Percentiles rank a stretch among this genome's conserved stretches.
Conservation (phyloP, 2,888 invertebrate species). For the Cyclophora punctaria region DNA sequence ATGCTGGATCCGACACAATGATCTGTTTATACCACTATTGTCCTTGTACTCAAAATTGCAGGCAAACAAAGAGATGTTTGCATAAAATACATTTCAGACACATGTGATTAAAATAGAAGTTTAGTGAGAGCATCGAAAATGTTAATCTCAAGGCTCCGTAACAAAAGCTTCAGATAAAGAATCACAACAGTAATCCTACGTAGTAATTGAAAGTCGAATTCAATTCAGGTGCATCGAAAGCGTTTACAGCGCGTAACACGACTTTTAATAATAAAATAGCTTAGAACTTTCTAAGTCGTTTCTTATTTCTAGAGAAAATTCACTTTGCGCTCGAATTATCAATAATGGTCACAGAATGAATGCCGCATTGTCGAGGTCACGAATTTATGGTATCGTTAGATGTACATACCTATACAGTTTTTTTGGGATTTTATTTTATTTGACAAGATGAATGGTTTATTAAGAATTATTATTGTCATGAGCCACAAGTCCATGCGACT, state of each 20-base stretch:
- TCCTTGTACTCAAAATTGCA: conserved; percentile 40
- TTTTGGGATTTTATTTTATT: not conserved
- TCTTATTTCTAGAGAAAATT: conserved; percentile 38
- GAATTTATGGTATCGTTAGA: conserved; percentile 9
- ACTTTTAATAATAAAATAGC: conserved; percentile 47
- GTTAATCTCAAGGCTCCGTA: conserved; percentile 5
- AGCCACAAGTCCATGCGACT: conserved; percentile 16
- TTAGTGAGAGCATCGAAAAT: conserved; percentile 11
- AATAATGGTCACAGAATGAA: conserved; percentile 9
- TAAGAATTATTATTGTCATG: conserved; percentile 1
- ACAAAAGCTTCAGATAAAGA: no score
- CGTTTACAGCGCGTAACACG: conserved; percentile 49
- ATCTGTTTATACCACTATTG: conserved; percentile 57
- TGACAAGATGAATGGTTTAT: no score
- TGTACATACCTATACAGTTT: not conserved
- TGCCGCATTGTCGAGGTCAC: conserved; percentile 25
- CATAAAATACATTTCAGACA: conserved; percentile 51
- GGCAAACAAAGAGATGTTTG: conserved; percentile 52
- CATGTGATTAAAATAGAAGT: conserved; percentile 35
- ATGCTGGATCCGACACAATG: conserved; percentile 52
- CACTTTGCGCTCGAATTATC: conserved; percentile 30
- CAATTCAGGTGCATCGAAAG: conserved; percentile 52
- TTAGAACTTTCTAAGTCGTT: conserved; percentile 53
- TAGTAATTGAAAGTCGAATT: conserved; percentile 47
- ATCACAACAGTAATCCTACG: conserved; percentile 29